phyloP scores from a whole-genome alignment of 2,797 vertebrate species.

The Schizopygopsis pylzovi region DNA sequence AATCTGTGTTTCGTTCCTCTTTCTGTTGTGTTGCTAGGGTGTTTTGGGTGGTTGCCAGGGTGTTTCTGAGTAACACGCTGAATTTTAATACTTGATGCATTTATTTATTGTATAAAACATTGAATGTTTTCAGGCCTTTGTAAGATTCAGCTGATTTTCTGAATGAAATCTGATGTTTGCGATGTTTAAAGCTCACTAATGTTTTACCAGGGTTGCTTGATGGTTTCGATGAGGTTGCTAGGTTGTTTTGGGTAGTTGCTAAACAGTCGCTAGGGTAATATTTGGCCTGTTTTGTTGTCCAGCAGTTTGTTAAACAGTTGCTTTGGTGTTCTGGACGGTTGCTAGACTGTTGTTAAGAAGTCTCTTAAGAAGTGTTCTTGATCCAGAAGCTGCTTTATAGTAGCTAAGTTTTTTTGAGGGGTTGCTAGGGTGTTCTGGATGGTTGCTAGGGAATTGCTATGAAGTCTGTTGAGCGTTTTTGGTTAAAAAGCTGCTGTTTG shows the following conservation, averaged over 20 bases:
- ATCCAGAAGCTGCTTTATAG: neutral
- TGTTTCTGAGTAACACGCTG: neutral
- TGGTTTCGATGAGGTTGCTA: neutral
- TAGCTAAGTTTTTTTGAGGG: neutral
- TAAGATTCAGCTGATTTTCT: slow-evolving; percentile 1
- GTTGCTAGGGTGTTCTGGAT: neutral
- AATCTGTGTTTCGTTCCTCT: neutral
- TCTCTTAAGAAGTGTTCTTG: neutral
- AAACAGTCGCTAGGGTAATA: neutral
- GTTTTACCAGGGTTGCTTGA: neutral
- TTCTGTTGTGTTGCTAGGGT: slow-evolving; percentile 58
- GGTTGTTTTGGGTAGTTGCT: neutral
- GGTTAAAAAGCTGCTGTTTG: too few relatives aligned
- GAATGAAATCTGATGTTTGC: neutral
- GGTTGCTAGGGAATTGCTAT: neutral
- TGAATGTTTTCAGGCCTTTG: neutral
- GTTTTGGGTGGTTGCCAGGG: neutral
- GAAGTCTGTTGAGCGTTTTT: neutral
- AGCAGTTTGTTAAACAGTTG: neutral
- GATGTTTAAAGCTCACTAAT: neutral
- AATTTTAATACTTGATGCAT: neutral
- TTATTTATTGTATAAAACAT: neutral
- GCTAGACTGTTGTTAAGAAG: neutral
- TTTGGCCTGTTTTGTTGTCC: neutral
- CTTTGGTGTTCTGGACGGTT: too few relatives aligned